Base-by-base conservation (phyloP, 2,888 invertebrate species). In the Diadegma fenestrale region DNA sequence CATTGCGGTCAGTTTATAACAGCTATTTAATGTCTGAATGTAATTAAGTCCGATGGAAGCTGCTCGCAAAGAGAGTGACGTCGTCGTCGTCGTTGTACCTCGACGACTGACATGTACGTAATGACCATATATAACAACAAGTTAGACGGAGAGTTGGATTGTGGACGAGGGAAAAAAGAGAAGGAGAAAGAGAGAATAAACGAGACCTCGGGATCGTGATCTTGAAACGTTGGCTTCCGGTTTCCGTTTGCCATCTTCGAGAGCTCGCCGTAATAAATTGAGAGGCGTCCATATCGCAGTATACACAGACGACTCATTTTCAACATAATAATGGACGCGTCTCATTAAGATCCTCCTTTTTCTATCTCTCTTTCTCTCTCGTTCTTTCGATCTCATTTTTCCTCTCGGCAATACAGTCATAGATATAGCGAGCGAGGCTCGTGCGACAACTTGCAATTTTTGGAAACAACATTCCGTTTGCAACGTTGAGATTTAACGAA, bases 141-240 rank as follows among this genome's bases (percentile, higher is more conserved):
- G 51, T 19, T 45, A 66, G 48, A 48, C n/a, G 26, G 2, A 6
- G 58, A 54, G 41, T 22, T 12, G 22, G 8, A 66, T 37, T 66
- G 33, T n/a, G 30, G 37, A 19, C 33, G n/a, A 43, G 22, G n/a
- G 30, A 51, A 54, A 12, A 37, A 30, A 69, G n/a, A 63, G 72
- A 48, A 22, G 48, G 58, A 48, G 64, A 48, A 17, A 48, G 45
- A 72, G 61, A 80, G 63, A 61, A 72, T 22, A 30, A 7, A n/a
- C 22, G 19, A 54, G 22, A 54, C 22, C 22, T 19, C 54, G 10
- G 63, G 37, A 41, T 84, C 72, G 75, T 76, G 82, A 86, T 85
- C 78, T 63, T 69, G 81, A 84, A 87, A 84, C 78, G 84, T 72
- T 80, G 58, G 48, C 82, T 86, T 88, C 88, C 88, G 86, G 86